Evolutionary conservation across 35 echinoderm and acorn worm genomes (phyloP).

Genomic region (Holothuria glaberrima): DNA sequence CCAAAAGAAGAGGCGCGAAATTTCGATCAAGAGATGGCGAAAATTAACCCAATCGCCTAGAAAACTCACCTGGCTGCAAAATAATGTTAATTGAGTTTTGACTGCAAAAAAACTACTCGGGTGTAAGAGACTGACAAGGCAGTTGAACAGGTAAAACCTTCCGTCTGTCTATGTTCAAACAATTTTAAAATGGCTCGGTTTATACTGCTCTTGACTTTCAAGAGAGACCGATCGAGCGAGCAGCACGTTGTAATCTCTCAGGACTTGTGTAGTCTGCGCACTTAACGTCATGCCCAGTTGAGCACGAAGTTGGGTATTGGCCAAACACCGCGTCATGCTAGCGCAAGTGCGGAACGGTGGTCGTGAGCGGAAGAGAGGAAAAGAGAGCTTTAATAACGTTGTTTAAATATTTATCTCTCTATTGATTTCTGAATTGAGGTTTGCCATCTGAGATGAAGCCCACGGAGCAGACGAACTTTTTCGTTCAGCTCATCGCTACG

Average conservation of each 20-base stretch:
- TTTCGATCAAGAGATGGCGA: conserved; percentile 66
- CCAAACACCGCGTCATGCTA: neutral
- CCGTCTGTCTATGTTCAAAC: conserved; percentile 43
- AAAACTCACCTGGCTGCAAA: conserved; percentile 58
- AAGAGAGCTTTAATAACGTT: neutral
- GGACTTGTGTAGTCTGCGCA: neutral
- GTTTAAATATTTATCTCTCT: conserved; percentile 25
- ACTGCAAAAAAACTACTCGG: conserved; percentile 44
- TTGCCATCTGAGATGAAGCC: too few species aligned
- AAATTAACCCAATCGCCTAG: conserved; percentile 48
- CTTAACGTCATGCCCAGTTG: conserved; percentile 35
- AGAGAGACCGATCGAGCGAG: neutral
- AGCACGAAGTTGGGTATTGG: conserved; percentile 37
- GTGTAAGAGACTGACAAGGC: conserved; percentile 46
- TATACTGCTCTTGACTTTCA: conserved; percentile 35
- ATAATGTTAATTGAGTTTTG: conserved; percentile 71
- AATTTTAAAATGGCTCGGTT: conserved; percentile 41
- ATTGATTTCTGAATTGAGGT: neutral
- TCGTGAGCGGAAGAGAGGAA: neutral
- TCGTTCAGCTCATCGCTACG: too few species aligned
- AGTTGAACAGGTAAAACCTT: conserved; percentile 50
- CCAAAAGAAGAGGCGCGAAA: conserved; percentile 61
- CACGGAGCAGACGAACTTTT: too few species aligned
- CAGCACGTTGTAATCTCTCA: neutral
- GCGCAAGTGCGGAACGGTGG: neutral